Conservation (phyloP, 2,888 invertebrate species). For the Oxyteleia sp. region DNA sequence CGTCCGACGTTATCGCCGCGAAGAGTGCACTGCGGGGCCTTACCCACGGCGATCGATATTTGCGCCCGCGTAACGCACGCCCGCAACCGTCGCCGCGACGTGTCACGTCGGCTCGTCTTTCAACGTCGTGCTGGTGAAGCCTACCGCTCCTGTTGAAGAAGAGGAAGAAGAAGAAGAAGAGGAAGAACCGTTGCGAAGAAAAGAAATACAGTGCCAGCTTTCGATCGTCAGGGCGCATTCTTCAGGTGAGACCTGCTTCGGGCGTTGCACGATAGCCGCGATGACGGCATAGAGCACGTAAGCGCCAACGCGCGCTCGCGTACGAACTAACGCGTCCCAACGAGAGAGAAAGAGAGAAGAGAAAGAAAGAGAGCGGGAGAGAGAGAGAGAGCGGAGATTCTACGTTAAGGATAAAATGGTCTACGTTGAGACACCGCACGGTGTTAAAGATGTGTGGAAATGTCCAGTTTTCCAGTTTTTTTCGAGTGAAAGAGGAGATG, state of each 20-base stretch:
- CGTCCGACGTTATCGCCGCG: constrained; percentile 48
- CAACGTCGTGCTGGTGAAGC: neutral
- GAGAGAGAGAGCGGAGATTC: too few species aligned
- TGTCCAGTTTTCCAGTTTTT: too few species aligned
- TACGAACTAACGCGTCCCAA: neutral
- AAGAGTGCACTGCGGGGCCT: constrained; percentile 42
- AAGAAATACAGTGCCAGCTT: constrained; percentile 14
- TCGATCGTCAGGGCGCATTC: constrained; percentile 39
- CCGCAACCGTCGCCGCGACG: constrained; percentile 7
- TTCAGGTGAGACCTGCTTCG: constrained; percentile 53
- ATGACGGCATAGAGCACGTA: constrained; percentile 18
- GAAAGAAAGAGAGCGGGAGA: too few species aligned
- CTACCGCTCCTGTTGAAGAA: too few species aligned
- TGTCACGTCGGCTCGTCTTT: neutral
- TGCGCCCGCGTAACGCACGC: constrained; percentile 29
- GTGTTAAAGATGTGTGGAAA: too few species aligned
- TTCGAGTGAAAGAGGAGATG: too few species aligned
- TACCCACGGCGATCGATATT: constrained; percentile 63
- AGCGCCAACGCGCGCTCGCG: too few species aligned
- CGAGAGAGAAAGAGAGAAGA: too few species aligned
- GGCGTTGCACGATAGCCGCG: constrained; percentile 38
- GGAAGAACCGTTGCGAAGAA: too few species aligned
- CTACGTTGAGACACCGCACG: too few species aligned
- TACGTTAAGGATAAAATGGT: too few species aligned
- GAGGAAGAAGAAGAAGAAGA: too few species aligned